Evolutionary conservation across 2,113 vertebrate genomes (phyloP).

Genomic region (Panthera leo): DNA sequence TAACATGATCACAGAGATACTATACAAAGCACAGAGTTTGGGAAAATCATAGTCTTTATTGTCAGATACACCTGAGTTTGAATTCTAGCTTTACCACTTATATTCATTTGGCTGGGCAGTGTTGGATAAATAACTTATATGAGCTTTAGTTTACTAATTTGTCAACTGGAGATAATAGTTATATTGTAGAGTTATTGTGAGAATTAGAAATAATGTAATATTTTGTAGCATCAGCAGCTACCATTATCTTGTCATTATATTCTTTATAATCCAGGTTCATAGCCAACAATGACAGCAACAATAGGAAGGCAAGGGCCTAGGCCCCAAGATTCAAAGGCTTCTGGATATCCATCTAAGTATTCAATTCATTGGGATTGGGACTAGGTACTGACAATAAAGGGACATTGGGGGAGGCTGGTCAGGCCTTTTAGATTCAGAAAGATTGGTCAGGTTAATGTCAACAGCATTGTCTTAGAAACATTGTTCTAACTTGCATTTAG

Average conservation of each 20-base stretch:
- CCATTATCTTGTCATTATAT: background rate
- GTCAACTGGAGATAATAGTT: background rate
- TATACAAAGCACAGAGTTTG: background rate
- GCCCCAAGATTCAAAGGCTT: background rate
- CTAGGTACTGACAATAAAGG: background rate
- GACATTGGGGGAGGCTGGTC: background rate
- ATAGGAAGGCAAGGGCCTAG: background rate
- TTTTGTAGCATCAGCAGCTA: background rate
- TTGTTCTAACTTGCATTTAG: background rate
- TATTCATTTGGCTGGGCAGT: background rate
- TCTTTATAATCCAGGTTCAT: background rate
- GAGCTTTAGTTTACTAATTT: background rate
- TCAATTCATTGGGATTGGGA: background rate
- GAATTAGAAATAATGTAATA: background rate
- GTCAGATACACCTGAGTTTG: background rate
- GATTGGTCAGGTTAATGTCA: background rate
- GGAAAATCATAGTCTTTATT: background rate
- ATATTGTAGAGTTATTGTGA: background rate
- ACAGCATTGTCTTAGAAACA: background rate
- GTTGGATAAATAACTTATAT: background rate
- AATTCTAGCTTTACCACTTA: background rate
- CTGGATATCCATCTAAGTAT: background rate
- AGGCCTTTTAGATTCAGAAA: background rate
- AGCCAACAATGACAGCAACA: background rate
- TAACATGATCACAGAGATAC: background rate